Conservation (phyloP, 2,888 invertebrate genomes). For the Byasa hedistus region DNA sequence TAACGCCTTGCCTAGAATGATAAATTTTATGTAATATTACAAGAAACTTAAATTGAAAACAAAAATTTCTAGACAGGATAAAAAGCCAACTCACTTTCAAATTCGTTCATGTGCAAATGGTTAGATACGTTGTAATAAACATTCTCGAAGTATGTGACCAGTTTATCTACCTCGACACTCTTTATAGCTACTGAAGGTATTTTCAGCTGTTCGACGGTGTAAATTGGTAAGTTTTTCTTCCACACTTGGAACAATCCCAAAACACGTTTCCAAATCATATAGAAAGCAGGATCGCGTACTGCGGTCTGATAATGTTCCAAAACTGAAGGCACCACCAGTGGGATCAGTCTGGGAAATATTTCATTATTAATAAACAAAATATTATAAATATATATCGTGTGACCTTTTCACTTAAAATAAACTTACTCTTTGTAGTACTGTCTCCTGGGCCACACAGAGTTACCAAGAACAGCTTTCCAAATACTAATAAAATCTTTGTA, state of each 20-base stretch:
- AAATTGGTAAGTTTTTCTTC: constrained; percentile 79
- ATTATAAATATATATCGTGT: background rate
- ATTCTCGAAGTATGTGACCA: constrained; percentile 85
- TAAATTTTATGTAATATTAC: background rate
- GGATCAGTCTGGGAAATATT: constrained; percentile 32
- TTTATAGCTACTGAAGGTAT: constrained; percentile 82
- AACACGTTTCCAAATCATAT: constrained; percentile 82
- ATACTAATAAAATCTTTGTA: constrained; percentile 80
- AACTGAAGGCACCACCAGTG: constrained; percentile 78
- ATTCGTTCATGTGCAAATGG: constrained; percentile 64
- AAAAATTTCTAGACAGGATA: no score
- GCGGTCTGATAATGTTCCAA: constrained; percentile 83
- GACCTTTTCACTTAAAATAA: background rate
- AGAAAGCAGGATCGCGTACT: constrained; percentile 85
- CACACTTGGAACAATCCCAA: constrained; percentile 79
- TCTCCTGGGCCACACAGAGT: constrained; percentile 48
- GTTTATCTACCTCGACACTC: constrained; percentile 82
- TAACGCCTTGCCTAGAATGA: constrained; percentile 46
- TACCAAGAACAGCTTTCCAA: constrained; percentile 81
- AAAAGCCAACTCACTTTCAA: constrained; percentile 37
- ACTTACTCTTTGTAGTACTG: constrained; percentile 50
- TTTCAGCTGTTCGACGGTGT: constrained; percentile 81
- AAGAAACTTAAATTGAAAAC: no score
- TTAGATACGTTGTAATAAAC: constrained; percentile 82
- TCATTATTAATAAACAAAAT: background rate